Base-by-base conservation (phyloP, 2,113 vertebrate species). In the Numenius arquata region DNA sequence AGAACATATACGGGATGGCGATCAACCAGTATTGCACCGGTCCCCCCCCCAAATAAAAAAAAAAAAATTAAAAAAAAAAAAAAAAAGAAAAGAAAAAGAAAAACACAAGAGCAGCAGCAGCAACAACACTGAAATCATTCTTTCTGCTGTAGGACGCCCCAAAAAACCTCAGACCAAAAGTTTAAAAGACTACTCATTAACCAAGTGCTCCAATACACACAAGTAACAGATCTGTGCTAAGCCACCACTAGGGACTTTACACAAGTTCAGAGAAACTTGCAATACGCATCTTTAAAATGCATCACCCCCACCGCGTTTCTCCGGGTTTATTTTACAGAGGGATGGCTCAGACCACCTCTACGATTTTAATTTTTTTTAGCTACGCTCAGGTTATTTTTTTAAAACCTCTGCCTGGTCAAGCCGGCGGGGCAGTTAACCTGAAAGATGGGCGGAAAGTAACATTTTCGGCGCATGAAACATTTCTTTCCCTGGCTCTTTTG, bases 261-360 rank as follows among this genome's bases (percentile, higher is more conserved):
- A 72, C 48, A 86, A 94, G 89, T 87, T 95, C 83, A 95, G 83
- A 95, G 79, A 95, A 95, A 92, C 65, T 89, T 90, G 84, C 41
- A 73, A n/a, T 66, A 85, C 5, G 12, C 81, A 48, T 91, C 68
- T 90, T 80, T 88, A 76, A 94, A 95, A 82, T 68, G 48, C 47
- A 52, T 43, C 59, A 72, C 36, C 45, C 78, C 80, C 67, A 91
- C 55, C 55, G 71, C 61, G 15, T 72, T 95, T 91, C 73, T 74
- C 62, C 32, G 45, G 17, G 53, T 48, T 87, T 82, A 30, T 55
- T 91, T 91, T 92, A 53, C 67, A 53, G 41, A 50, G 27, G 47
- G 32, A 58, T 53, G 58, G 36, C 45, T 92, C 80, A 75, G 48
- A 45, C 21, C 27, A 47, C 4, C 22, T 43, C 41, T 43, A 47